Evolutionary conservation across 2,888 invertebrate species (phyloP), one percentile per base, ranked within the genome.

Genomic region (Ectobius pallidus): DNA sequence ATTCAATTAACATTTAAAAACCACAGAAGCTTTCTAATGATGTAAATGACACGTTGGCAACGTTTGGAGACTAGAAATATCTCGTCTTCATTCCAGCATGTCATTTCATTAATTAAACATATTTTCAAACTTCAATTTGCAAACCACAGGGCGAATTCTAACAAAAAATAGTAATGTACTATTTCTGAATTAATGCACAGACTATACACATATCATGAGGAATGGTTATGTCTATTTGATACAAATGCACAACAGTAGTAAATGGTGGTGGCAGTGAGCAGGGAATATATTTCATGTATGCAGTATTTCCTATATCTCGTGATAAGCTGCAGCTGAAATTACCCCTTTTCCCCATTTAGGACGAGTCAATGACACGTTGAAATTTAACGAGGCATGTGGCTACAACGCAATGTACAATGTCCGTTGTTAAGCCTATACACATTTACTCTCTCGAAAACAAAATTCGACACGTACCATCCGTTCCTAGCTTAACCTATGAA

Each of bases 331-430:
- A 22, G 27, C 16, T 16, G 55, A 55, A 55, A 30, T 55, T 55
- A 55, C 14, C 55, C 55, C 14, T 34, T 14, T 55, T 11, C 27
- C 22, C 55, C 55, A 55, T 55, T 55, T 27, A 22, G 9, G 25
- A 55, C 27, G 55, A 55, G 27, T 55, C 55, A 55, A 55, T 27
- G 55, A 30, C 55, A 55, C 55, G 55, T 55, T 55, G 27, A 55
- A 55, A 55, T 55, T 55, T 55, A 55, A 55, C 27, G 52, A 55
- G 55, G 27, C 55, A 22, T 55, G 55, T 55, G 27, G 27, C 55
- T 55, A 25, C 55, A 30, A 4, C 16, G 55, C 27, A 11, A 55
- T 46, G 46, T 46, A 46, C 46, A 46, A 46, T 46, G 46, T 46
- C 46, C 46, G 46, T 46, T 46, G 46, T 46, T 46, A 46, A 46